phyloP scores from a whole-genome alignment of 2,888 invertebrate species.

The Tenthredo notha region DNA sequence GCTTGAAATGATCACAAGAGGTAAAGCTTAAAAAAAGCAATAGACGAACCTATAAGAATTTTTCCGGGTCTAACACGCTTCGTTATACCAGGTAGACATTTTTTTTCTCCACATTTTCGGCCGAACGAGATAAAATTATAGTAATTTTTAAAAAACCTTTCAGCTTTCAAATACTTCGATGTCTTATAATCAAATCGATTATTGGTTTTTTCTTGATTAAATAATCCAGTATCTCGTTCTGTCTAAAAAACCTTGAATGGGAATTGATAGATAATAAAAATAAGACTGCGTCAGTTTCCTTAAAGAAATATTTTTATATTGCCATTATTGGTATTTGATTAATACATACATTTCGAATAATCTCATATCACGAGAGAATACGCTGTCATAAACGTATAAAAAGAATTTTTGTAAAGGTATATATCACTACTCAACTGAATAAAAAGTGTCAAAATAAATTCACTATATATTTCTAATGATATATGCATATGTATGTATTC shows the following conservation, averaged over 20 bases:
- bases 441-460: background rate
- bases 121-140: background rate
- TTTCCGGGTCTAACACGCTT: too few species aligned
- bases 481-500: background rate
- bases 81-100: too few species aligned
- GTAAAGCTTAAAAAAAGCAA: too few species aligned
- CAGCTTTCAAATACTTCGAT: background rate
- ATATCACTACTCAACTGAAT: background rate
- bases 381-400: slow-evolving; percentile 9
- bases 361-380: slow-evolving; percentile 15
- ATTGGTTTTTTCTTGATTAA: background rate
- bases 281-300: slow-evolving; percentile 2
- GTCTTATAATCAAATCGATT: background rate
- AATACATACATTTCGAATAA: slow-evolving; percentile 20
- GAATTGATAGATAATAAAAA: background rate
- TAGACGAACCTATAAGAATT: background rate
- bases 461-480: background rate
- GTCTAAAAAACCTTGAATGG: background rate
- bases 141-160: too few species aligned
- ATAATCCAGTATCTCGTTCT: background rate
- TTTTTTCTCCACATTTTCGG: background rate
- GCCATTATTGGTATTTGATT: slow-evolving; percentile 1
- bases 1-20: too few species aligned
- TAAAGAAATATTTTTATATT: slow-evolving; percentile 48
- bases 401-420: background rate